phyloP scores from a whole-genome alignment of 1,140 invertebrate genomes.

The Cryptotermes secundus region DNA sequence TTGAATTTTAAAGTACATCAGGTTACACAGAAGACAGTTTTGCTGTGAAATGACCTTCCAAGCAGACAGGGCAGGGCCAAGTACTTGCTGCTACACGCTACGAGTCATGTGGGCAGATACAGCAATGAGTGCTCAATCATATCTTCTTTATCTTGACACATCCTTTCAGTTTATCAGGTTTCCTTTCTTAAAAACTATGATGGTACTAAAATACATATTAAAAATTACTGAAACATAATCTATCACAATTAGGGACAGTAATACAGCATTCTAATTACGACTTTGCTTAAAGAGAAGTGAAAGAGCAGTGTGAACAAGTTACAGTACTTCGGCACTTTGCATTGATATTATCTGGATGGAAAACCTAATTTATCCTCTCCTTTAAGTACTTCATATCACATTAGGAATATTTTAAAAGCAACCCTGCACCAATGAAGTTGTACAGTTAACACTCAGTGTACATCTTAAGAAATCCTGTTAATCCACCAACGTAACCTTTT shows the following conservation, averaged over 20 bases:
- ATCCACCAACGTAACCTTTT: too few species aligned
- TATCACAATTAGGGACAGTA: background rate
- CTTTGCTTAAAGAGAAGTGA: background rate
- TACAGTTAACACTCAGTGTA: too few species aligned
- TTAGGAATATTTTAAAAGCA: background rate
- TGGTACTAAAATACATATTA: constrained; percentile 4
- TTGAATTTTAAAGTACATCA: background rate
- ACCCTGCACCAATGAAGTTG: background rate
- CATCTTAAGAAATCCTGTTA: too few species aligned
- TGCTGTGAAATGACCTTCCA: background rate
- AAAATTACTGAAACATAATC: background rate
- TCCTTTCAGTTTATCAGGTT: background rate
- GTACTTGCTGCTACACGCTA: too few species aligned
- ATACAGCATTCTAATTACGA: background rate
- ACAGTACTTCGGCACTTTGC: background rate
- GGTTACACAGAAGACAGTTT: background rate
- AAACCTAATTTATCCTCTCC: background rate
- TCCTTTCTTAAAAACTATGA: background rate
- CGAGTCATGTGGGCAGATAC: background rate
- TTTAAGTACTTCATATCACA: background rate
- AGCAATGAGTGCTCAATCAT: background rate
- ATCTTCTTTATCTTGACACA: background rate
- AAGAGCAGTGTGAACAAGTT: background rate
- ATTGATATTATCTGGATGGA: background rate
- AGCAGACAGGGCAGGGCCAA: too few species aligned